Evolutionary conservation across 2,113 vertebrate genomes (phyloP).

Genomic region (Pantherophis guttatus): DNA sequence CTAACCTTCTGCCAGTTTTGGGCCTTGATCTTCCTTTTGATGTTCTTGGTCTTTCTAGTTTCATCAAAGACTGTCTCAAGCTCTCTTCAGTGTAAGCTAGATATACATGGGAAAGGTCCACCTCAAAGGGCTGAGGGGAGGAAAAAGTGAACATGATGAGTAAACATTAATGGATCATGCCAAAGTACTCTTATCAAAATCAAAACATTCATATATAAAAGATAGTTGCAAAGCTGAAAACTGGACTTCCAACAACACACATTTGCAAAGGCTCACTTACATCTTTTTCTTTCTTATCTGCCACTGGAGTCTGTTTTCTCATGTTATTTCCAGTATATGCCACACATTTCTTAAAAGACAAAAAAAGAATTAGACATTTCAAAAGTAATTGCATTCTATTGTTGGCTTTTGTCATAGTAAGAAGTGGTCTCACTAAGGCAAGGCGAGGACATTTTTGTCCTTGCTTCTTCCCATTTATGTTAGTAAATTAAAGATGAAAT

Average conservation of each 20-base stretch:
- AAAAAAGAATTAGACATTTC: neutral
- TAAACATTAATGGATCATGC: neutral
- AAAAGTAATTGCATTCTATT: neutral
- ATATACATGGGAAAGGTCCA: constrained; percentile 95
- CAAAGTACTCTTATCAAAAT: neutral
- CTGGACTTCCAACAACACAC: neutral
- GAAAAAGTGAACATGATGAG: constrained; percentile 3
- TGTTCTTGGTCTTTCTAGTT: constrained; percentile 88
- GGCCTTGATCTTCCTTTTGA: constrained; percentile 91
- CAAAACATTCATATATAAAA: neutral
- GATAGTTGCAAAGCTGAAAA: neutral
- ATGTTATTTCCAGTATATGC: constrained; percentile 99
- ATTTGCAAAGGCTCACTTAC: constrained; percentile 71
- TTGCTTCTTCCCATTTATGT: neutral
- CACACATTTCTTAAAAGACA: constrained; percentile 89
- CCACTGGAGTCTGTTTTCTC: constrained; percentile 93
- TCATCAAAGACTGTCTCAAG: constrained; percentile 93
- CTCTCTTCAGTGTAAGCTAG: constrained; percentile 97
- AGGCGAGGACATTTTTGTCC: neutral
- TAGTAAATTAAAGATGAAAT: neutral
- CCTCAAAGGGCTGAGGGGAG: constrained; percentile 86
- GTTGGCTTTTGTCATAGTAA: neutral
- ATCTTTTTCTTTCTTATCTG: constrained; percentile 98
- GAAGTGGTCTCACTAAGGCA: neutral
- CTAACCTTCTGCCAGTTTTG: constrained; percentile 91